Conservation (phyloP, 2,113 vertebrate species). For the Melanerpes formicivorus region DNA sequence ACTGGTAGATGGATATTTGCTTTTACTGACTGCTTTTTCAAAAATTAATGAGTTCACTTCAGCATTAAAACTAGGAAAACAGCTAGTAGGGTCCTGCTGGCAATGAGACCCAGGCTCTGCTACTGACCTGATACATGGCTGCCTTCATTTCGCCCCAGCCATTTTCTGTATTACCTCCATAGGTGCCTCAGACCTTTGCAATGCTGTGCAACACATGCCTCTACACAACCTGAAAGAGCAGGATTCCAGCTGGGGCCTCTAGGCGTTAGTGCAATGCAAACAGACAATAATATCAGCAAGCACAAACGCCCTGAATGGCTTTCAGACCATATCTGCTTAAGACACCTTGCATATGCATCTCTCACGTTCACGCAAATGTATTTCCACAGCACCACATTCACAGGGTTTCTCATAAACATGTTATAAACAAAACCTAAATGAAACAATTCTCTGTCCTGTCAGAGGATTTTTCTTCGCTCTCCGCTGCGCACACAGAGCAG, state of each 20-base stretch:
- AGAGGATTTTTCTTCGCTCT: background rate
- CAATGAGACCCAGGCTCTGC: background rate
- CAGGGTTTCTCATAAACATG: background rate
- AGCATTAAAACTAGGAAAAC: background rate
- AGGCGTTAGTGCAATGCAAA: background rate
- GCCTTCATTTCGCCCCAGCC: fast-evolving
- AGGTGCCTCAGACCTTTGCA: background rate
- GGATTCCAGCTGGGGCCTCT: background rate
- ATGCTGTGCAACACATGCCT: background rate
- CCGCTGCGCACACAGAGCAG: background rate
- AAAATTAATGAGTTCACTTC: background rate
- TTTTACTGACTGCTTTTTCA: background rate
- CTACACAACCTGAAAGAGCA: background rate
- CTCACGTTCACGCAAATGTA: fast-evolving
- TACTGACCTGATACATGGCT: background rate
- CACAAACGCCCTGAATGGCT: background rate
- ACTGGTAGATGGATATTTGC: background rate
- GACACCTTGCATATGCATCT: background rate
- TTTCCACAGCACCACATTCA: background rate
- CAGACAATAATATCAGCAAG: background rate
- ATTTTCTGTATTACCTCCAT: no score
- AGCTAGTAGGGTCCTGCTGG: background rate
- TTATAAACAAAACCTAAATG: background rate
- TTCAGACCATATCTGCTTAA: fast-evolving
- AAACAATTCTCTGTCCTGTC: background rate